Conservation (phyloP, 2,797 vertebrate genomes). For the Pteronotus mesoamericanus region DNA sequence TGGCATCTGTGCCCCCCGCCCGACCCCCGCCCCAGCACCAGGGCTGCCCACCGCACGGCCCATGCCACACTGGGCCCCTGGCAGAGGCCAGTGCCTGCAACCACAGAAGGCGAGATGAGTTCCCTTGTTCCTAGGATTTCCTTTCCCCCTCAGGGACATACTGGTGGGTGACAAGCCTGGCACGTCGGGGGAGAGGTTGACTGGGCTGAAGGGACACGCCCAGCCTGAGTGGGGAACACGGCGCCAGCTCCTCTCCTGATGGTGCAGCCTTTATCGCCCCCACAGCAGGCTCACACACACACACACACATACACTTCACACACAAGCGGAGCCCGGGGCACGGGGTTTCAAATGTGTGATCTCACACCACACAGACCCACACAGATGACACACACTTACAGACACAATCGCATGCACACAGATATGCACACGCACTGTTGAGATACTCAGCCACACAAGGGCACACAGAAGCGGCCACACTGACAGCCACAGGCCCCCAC, state of each 20-base stretch:
- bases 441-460: background rate
- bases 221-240: background rate
- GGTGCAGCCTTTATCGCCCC: background rate
- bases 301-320: background rate
- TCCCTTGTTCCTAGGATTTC: background rate
- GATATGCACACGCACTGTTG: background rate
- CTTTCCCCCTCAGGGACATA: background rate
- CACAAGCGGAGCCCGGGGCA: background rate
- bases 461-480: background rate
- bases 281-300: background rate
- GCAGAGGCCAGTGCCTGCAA: background rate
- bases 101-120: background rate
- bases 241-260: background rate
- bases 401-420: background rate
- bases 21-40: background rate
- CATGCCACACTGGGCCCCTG: background rate
- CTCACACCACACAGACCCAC: background rate
- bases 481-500: conserved; percentile 69
- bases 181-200: background rate
- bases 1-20: background rate
- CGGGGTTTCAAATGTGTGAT: background rate
- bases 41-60: background rate
- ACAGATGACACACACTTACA: background rate
- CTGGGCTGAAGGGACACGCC: background rate
- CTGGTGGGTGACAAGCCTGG: background rate